Base-by-base conservation (phyloP, 2,113 vertebrate genomes). In the Pseudonaja textilis region DNA sequence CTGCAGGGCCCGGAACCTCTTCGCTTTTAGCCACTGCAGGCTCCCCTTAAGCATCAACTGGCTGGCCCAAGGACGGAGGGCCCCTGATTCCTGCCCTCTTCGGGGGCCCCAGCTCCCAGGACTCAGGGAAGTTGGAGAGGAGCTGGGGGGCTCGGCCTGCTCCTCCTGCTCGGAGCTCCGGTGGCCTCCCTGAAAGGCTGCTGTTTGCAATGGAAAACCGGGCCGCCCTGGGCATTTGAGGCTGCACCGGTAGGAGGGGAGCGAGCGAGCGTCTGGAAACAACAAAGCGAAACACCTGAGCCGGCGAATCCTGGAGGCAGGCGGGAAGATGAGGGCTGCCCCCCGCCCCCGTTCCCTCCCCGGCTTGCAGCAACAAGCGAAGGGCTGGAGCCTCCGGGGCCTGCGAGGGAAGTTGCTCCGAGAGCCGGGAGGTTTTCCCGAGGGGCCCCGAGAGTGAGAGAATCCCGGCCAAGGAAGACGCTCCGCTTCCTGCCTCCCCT, bases 11-110 rank as follows among this genome's bases (percentile, higher is more conserved):
- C 5, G 5, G 64, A 5, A 20, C 20, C 16, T 39, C 69, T 22
- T 7, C 1, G 5, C 5, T 9, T 81, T 3, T 0, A 2, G n/a
- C 16, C 16, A 1, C 69, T 9, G 69, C 69, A 20, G 0, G 69
- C 34, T 39, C 29, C 61, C 29, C 61, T 64, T 29, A 12, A 14
- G 25, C 29, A 5, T 0, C 61, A 12, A 10, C 25, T 11, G 25
- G 12, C 0, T 1, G 3, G 59, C 59, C 3, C 59, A 11, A 61
- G 59, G 59, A 26, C 2, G 26, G 10, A 50, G 47, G 8, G 47
- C 47, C 3, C 3, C 59, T 23, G 25, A 25, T 61, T 61, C 57
- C 1, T 26, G 10, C 59, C 59, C 10, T 25, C 59, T 7, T 57
- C 25, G 10, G 3, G 59, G 3, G 25, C 59, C 1, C 9, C 59